Evolutionary conservation across 1,140 invertebrate species (phyloP).

Genomic region (Magallana angulata): DNA sequence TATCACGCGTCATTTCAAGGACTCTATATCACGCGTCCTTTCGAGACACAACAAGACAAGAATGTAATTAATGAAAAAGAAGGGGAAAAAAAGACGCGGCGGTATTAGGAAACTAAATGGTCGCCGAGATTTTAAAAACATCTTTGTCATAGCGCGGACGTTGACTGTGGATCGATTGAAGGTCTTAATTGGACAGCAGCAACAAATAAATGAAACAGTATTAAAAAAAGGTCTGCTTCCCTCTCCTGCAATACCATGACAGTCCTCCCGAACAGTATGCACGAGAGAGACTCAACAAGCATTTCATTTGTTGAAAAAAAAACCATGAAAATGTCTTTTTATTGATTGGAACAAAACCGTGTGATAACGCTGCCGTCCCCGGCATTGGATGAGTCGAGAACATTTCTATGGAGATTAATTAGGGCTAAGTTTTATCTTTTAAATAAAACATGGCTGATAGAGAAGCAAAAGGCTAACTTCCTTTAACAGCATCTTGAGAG

Average conservation of each 20-base stretch:
- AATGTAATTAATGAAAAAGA: constrained; percentile 19
- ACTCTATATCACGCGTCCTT: no score
- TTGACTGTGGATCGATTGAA: background rate
- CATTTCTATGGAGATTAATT: constrained; percentile 32
- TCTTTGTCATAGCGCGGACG: background rate
- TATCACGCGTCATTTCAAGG: no score
- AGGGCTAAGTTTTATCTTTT: constrained; percentile 38
- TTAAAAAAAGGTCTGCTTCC: background rate
- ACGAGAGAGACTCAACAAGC: background rate
- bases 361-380: background rate
- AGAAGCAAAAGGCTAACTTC: constrained; percentile 9
- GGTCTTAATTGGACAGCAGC: constrained; percentile 11
- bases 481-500: constrained; percentile 21
- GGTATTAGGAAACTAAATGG: constrained; percentile 18
- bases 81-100: background rate
- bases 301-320: constrained; percentile 25
- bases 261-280: background rate
- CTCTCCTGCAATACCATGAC: background rate
- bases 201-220: constrained; percentile 16
- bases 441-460: background rate
- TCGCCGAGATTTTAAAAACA: constrained; percentile 10
- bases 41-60: background rate
- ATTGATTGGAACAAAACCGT: constrained; percentile 16
- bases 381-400: constrained; percentile 10
- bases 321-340: background rate